Percentiles rank a stretch among this genome's conserved stretches.
Evolutionary conservation across 2,113 vertebrate genomes (phyloP).

Genomic region (Leucopternis melanops): DNA sequence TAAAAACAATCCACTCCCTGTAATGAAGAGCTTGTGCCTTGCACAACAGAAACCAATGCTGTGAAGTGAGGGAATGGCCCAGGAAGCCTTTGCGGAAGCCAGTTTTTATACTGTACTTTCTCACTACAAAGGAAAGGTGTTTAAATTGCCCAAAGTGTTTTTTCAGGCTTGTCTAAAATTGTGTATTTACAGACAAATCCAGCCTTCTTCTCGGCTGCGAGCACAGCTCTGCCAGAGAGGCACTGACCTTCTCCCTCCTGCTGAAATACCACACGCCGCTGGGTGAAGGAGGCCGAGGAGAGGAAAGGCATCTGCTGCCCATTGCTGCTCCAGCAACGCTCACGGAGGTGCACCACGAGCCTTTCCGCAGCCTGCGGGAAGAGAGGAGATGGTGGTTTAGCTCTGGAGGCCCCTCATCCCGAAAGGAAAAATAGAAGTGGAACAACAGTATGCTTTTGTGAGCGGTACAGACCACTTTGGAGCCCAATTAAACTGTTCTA

Average conservation of each 20-base stretch:
- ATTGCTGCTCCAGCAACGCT: accelerated
- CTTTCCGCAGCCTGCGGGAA: not conserved
- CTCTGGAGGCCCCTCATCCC: not conserved
- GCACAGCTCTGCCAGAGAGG: not conserved
- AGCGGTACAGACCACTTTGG: not conserved
- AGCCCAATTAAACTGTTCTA: not conserved
- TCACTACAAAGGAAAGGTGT: not conserved
- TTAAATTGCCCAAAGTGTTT: not conserved
- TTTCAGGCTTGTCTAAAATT: not conserved
- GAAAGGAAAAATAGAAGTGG: not conserved
- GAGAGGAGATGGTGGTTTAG: not conserved
- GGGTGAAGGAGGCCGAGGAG: not conserved
- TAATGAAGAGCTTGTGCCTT: not conserved
- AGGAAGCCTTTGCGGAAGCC: not conserved
- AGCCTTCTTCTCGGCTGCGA: not conserved
- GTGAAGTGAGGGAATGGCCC: not conserved
- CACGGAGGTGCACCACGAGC: not conserved
- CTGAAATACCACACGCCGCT: accelerated
- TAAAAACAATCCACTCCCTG: not conserved
- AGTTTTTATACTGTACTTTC: not conserved
- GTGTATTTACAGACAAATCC: not conserved
- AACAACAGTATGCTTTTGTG: not conserved
- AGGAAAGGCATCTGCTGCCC: not conserved
- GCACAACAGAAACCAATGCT: not conserved
- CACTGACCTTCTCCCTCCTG: not conserved